Percentiles rank a stretch among this genome's conserved stretches.
Evolutionary conservation across 2,797 vertebrate species (phyloP).

Genomic region (Epinephelus coioides): DNA sequence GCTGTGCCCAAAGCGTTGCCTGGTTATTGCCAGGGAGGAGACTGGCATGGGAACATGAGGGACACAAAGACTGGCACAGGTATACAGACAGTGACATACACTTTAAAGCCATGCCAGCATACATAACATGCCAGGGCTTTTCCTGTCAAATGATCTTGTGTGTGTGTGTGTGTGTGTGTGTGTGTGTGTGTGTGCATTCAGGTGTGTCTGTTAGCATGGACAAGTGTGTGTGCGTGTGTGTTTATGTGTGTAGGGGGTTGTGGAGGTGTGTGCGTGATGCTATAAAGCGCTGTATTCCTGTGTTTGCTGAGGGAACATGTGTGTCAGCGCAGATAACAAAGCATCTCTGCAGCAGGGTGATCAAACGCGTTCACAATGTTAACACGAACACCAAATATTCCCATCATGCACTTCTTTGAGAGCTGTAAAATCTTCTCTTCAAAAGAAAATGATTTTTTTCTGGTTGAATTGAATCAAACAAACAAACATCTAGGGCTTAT

Average conservation of each 20-base stretch:
- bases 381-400: conserved; percentile 29
- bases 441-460: neutral
- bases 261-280: conserved; percentile 19
- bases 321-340: conserved; percentile 65
- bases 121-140: conserved; percentile 59
- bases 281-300: conserved; percentile 7
- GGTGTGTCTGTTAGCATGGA: conserved; percentile 14
- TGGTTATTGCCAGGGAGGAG: conserved; percentile 59
- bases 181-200: conserved; percentile 21
- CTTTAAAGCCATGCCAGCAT: conserved; percentile 70
- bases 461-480: conserved; percentile 12
- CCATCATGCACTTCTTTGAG: conserved; percentile 51
- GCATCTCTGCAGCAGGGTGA: conserved; percentile 49
- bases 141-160: conserved; percentile 49
- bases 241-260: conserved; percentile 9
- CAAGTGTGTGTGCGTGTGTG: conserved; percentile 17
- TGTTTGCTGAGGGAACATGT: conserved; percentile 47
- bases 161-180: conserved; percentile 46
- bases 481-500: neutral
- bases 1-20: conserved; percentile 54
- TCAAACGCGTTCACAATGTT: conserved; percentile 30
- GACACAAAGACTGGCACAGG: conserved; percentile 72
- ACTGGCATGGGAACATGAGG: conserved; percentile 52
- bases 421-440: conserved; percentile 20
- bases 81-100: conserved; percentile 64